Percentiles rank a stretch among this genome's conserved stretches.
Evolutionary conservation across 2,113 vertebrate genomes (phyloP).

Genomic region (Neotragus pygmaeus): DNA sequence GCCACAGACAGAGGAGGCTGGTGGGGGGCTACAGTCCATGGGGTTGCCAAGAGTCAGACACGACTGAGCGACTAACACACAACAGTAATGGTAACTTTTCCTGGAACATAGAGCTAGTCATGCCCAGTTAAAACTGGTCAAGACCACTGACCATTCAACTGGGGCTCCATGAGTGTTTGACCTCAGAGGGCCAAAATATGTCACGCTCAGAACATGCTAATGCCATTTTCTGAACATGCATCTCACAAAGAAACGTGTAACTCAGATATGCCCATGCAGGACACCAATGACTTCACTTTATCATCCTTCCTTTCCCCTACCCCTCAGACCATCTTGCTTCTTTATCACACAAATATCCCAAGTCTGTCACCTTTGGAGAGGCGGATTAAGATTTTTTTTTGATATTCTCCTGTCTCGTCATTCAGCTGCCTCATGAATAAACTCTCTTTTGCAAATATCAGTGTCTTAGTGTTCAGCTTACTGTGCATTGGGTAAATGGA

Average conservation of each 20-base stretch:
- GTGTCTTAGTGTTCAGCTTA: neutral
- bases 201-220: neutral
- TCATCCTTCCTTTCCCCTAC: neutral
- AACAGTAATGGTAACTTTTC: neutral
- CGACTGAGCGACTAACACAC: neutral
- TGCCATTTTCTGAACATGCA: neutral
- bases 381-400: neutral
- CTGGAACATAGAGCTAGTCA: neutral
- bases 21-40: neutral
- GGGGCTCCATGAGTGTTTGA: neutral
- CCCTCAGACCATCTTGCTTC: neutral
- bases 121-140: neutral
- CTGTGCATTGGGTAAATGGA: neutral
- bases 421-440: neutral
- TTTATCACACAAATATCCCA: neutral
- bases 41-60: neutral
- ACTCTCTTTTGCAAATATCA: neutral
- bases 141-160: neutral
- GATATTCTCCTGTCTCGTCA: neutral
- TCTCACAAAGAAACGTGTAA: neutral
- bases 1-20: neutral
- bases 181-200: neutral
- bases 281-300: neutral
- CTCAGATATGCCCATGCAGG: neutral
- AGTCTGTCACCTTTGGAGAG: neutral